Base-by-base conservation (phyloP, 92 coral and sea anemone genomes). In the Chrysogorgia sp. region DNA sequence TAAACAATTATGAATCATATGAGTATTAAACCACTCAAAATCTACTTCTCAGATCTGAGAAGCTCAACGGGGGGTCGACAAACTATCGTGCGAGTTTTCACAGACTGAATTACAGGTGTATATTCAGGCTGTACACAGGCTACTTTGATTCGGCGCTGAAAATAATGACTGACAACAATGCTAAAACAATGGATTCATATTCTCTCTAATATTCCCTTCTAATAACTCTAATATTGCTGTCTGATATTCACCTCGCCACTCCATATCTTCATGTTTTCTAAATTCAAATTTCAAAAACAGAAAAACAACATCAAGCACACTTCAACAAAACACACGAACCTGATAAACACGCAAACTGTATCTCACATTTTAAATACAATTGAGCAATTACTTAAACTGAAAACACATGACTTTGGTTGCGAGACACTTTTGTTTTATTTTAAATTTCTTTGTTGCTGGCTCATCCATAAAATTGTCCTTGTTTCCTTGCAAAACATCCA, bases 401-500 rank as follows among this genome's bases (percentile, higher is more conserved):
- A 47, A 47, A 7, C n/a, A 47, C 53, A 47, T 47, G 53, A 7
- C 53, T 47, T 47, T 7, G 2, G 14, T 47, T 47, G 17, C 53
- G 53, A 47, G 53, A 37, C 53, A 15, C 53, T 47, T 7, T 47
- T 40, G 28, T 6, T 59, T 37, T 33, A 31, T 13, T 58, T 75
- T 52, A 58, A 35, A 52, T 41, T 59, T 23, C 64, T 59, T 37
- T 43, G n/a, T 32, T 17, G 55, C 56, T 17, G 81, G 50, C 22
- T 19, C 55, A 22, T 58, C 57, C 48, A 76, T 19, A 25, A 76
- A 76, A 25, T 37, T 17, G 24, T 66, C 63, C 40, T 75, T 75
- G 31, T 53, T 56, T 22, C 80, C 57, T 57, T 57, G 80, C 30
- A 75, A 58, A 0, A 75, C 68, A 15, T 75, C 80, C 21, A 52